Base-by-base conservation (phyloP, 2,113 vertebrate species). In the Danio rerio region DNA sequence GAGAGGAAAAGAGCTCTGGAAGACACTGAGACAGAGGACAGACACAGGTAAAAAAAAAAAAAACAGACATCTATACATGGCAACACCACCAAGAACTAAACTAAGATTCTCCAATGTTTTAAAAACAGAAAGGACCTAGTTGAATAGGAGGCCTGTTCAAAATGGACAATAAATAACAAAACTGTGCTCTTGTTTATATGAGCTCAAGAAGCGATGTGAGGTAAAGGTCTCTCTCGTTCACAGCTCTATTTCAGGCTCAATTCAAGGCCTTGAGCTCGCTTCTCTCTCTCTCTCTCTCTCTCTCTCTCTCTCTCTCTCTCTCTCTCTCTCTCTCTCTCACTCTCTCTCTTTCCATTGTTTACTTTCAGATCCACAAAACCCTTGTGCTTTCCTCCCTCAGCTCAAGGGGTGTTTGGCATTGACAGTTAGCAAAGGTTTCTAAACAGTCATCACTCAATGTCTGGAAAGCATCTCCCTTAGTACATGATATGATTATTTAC, bases 261-360 rank as follows among this genome's bases (percentile, higher is more conserved):
- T 56, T 66, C 58, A 79, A 71, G 79, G 55, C 21, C 65, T 76
- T 5, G 5, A 45, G 13, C 58, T 68, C 50, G 16, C 42, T 70
- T 45, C 62, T 56, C 40, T 31, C 31, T 31, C 31, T 31, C 31
- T 31, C 31, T 31, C 31, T 31, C 31, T 31, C 31, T 31, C 31
- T 31, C 31, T 31, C 31, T 31, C 31, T 31, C 31, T 31, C 31
- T 31, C 31, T 31, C 31, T 31, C 31, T 31, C 31, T 31, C 31
- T 31, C 31, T 31, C 31, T 31, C 31, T 31, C 31, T 31, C 31
- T 31, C 31, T 31, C 31, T 31, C 31, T 3, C 31, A 2, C 31
- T 31, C 31, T 31, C 63, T 63, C 55, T 59, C 61, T 68, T 73
- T 86, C 84, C 81, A 78, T 81, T 86, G 85, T 83, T 86, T 83